phyloP scores from a whole-genome alignment of 2,113 vertebrate genomes.

The Tachycineta bicolor region DNA sequence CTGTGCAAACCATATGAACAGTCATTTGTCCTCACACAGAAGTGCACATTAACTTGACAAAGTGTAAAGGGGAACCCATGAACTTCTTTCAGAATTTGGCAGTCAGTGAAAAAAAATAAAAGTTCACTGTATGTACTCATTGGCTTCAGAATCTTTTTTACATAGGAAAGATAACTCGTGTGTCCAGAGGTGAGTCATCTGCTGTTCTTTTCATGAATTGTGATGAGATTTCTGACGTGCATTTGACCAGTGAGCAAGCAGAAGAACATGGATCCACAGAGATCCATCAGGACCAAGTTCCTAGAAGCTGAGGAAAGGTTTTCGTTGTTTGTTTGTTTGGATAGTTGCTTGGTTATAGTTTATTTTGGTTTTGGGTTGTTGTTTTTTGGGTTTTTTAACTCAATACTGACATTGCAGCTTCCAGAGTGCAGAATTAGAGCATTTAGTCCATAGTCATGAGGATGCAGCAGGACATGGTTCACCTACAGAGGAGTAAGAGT shows the following conservation, averaged over 20 bases:
- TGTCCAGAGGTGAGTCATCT: neutral
- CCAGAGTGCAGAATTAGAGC: neutral
- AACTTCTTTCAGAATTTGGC: neutral
- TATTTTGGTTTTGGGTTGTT: neutral
- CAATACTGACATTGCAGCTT: neutral
- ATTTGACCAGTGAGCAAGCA: neutral
- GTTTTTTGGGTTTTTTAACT: neutral
- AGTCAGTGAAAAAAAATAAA: neutral
- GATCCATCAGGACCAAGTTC: neutral
- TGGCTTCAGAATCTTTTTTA: neutral
- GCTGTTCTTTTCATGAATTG: neutral
- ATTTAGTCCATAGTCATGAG: neutral
- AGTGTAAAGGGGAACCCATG: neutral
- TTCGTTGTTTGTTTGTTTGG: neutral
- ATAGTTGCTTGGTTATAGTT: neutral
- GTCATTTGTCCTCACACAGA: neutral
- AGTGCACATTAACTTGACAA: neutral
- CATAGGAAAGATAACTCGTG: neutral
- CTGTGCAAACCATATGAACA: neutral
- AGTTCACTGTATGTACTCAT: neutral
- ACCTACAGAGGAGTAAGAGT: neutral
- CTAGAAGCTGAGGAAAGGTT: neutral
- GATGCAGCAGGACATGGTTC: neutral
- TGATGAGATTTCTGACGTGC: neutral
- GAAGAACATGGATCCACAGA: neutral